phyloP scores from a whole-genome alignment of 2,797 vertebrate species.

The Oreochromis mossambicus region DNA sequence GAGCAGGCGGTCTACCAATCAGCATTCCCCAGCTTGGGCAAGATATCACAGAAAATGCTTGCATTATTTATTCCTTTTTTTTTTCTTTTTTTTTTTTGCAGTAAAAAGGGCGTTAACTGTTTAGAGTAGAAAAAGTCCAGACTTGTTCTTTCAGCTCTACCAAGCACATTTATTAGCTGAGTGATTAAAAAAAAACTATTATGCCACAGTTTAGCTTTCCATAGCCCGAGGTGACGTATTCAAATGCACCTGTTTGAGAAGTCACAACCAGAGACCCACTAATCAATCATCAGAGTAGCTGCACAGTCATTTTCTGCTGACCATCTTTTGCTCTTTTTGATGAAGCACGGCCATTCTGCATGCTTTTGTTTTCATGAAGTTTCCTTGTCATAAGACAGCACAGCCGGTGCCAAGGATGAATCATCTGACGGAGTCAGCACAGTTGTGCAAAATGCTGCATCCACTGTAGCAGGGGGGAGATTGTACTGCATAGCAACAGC shows the following conservation, averaged over 20 bases:
- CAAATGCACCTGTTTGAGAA: neutral
- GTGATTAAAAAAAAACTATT: neutral
- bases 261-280: neutral
- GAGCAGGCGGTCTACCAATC: neutral
- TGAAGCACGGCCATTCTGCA: neutral
- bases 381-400: neutral
- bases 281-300: neutral
- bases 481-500: slow-evolving; percentile 25
- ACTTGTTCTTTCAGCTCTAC: neutral
- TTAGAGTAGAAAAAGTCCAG: neutral
- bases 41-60: neutral
- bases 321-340: rapidly evolving
- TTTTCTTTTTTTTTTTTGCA: neutral
- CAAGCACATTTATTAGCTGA: neutral
- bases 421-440: neutral
- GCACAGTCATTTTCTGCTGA: neutral
- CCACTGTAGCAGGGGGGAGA: slow-evolving; percentile 10
- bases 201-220: neutral
- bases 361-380: neutral
- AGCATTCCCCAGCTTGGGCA: neutral
- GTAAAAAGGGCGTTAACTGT: neutral
- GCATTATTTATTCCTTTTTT: rapidly evolving
- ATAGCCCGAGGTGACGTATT: neutral
- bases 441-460: neutral
- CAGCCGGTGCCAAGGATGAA: neutral